Conservation (phyloP, 1,140 invertebrate species). For the Chironomus tepperi region DNA sequence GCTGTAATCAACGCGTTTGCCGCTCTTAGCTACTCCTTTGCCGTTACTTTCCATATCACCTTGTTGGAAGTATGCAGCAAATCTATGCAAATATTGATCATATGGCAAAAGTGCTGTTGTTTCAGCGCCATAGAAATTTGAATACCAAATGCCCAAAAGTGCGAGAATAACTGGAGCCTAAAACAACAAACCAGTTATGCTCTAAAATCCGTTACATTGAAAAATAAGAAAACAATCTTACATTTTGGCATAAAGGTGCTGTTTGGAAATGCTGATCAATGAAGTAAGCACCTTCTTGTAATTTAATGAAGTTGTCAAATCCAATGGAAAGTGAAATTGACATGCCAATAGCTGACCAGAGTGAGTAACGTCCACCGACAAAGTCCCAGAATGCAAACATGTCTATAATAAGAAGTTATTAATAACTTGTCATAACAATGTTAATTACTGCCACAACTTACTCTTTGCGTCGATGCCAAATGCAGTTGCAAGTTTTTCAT, state of each 20-base stretch:
- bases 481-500: constrained; percentile 82
- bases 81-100: constrained; percentile 97
- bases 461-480: constrained; percentile 93
- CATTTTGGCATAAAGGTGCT: constrained; percentile 88
- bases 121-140: constrained; percentile 90
- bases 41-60: constrained; percentile 99
- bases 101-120: constrained; percentile 95
- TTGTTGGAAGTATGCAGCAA: constrained; percentile 99
- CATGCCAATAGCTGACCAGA: constrained; percentile 98
- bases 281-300: constrained; percentile 82
- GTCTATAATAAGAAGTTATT: constrained; percentile 39
- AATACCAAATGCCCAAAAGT: constrained; percentile 92
- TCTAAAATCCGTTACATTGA: not conserved
- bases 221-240: constrained; percentile 43
- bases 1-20: constrained; percentile 63
- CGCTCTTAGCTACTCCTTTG: constrained; percentile 81
- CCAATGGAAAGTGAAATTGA: constrained; percentile 91
- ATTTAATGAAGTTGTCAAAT: constrained; percentile 90
- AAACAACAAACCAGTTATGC: constrained; percentile 30
- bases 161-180: constrained; percentile 92
- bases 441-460: not conserved
- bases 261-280: constrained; percentile 92
- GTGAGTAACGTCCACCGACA: constrained; percentile 95
- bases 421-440: not conserved
- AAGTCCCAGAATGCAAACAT: constrained; percentile 99